phyloP scores from a whole-genome alignment of 1,140 invertebrate genomes.

The Cotesia glomerata region DNA sequence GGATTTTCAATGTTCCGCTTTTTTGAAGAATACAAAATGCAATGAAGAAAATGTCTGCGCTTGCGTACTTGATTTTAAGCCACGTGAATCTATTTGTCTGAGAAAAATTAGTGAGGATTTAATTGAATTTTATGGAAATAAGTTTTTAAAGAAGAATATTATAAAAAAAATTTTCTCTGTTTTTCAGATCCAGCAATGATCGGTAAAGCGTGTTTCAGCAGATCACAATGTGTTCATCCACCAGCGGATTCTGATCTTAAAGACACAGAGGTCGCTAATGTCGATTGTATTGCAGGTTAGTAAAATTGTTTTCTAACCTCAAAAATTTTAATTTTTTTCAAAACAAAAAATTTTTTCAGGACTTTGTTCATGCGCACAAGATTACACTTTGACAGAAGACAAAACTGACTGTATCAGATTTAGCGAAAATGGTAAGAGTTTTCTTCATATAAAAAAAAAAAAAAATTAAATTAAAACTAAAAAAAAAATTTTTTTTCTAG shows the following conservation, averaged over 20 bases:
- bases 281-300: conserved; percentile 50
- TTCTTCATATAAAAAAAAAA: background rate
- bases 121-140: background rate
- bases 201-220: conserved; percentile 37
- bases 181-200: conserved; percentile 40
- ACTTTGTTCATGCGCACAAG: conserved; percentile 45
- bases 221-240: conserved; percentile 45
- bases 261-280: conserved; percentile 41
- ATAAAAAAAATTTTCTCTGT: background rate
- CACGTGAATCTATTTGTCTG: conserved; percentile 42
- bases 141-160: background rate
- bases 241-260: conserved; percentile 46
- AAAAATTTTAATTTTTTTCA: conserved; percentile 2
- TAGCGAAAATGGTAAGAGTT: conserved; percentile 47
- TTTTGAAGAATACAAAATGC: conserved; percentile 44
- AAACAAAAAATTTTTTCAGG: conserved; percentile 30
- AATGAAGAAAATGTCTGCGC: conserved; percentile 40
- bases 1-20: conserved; percentile 47
- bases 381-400: conserved; percentile 46
- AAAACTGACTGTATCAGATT: conserved; percentile 48
- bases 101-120: conserved; percentile 44
- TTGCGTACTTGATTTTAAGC: conserved; percentile 45
- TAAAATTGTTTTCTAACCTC: background rate
- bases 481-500: background rate
- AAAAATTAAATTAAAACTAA: background rate